Percentiles rank a stretch among this genome's conserved stretches.
Evolutionary conservation across 1,140 invertebrate genomes (phyloP).

Genomic region (Solenopsis fugax): DNA sequence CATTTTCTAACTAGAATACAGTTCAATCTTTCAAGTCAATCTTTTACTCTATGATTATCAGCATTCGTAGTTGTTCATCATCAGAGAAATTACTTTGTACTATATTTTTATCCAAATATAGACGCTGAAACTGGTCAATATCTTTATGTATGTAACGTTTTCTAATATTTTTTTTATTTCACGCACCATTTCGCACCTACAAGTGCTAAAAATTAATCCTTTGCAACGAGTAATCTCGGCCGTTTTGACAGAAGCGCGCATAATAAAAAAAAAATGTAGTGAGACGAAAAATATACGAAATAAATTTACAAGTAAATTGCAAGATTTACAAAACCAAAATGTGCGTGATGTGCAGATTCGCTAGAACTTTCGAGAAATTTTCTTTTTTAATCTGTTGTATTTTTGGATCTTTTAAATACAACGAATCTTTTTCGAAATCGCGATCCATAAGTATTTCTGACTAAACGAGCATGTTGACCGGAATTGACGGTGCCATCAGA

Average conservation of each 20-base stretch:
- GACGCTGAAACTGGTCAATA: slow-evolving; percentile 19
- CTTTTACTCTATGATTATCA: background rate
- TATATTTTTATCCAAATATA: slow-evolving; percentile 29
- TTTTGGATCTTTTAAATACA: slow-evolving; percentile 67
- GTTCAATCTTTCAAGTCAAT: slow-evolving; percentile 9
- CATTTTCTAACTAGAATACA: slow-evolving; percentile 8
- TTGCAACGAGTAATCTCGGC: background rate
- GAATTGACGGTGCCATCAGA: background rate
- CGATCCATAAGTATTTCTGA: slow-evolving; percentile 13
- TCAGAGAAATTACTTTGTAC: slow-evolving; percentile 30
- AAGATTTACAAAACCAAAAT: slow-evolving; percentile 1
- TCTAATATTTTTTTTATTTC: background rate
- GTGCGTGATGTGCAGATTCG: background rate
- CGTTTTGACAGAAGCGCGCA: background rate
- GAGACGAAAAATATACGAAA: background rate
- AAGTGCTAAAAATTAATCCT: slow-evolving; percentile 23
- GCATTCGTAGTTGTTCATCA: slow-evolving; percentile 18
- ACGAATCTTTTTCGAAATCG: slow-evolving; percentile 66
- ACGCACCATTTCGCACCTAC: background rate
- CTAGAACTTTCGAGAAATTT: background rate
- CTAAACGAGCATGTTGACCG: slow-evolving; percentile 13
- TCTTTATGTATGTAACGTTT: background rate
- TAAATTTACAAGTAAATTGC: background rate
- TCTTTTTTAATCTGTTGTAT: slow-evolving; percentile 53
- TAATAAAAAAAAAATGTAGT: slow-evolving; percentile 2